Percentiles rank a stretch among this genome's conserved stretches.
Conservation (phyloP, 2,113 vertebrate genomes). For the Rissa tridactyla region DNA sequence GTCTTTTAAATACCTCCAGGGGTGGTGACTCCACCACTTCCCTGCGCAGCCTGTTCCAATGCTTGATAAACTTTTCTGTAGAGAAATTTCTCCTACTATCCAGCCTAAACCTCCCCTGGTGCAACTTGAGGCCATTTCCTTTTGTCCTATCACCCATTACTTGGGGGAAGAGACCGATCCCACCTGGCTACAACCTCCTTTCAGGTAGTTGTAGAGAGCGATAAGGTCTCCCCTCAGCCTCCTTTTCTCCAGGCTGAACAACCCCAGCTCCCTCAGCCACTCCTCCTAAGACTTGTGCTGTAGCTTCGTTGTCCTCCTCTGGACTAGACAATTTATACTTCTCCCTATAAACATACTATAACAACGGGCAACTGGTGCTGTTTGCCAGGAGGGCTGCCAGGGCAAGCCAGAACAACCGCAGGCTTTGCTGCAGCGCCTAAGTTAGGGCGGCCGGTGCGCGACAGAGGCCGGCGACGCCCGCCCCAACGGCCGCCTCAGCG, state of each 20-base stretch:
- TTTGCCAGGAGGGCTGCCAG: fast-evolving
- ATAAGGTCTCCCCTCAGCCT: neutral
- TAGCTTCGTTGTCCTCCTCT: neutral
- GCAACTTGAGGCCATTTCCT: neutral
- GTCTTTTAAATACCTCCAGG: neutral
- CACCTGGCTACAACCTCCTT: neutral
- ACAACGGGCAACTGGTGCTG: neutral
- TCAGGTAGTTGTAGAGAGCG: neutral
- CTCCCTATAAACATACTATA: fast-evolving
- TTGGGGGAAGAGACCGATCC: neutral
- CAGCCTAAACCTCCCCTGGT: neutral
- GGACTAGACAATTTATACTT: neutral
- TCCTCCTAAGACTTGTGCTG: neutral
- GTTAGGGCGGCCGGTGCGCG: fast-evolving
- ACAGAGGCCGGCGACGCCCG: fast-evolving
- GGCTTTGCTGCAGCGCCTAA: fast-evolving
- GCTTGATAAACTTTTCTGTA: neutral
- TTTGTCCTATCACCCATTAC: neutral
- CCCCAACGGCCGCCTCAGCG: no score
- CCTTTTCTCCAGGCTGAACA: neutral
- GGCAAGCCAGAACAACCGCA: fast-evolving
- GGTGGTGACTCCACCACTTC: neutral
- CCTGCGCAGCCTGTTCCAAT: neutral
- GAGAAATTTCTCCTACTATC: neutral
- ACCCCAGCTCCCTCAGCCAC: neutral